phyloP scores from a whole-genome alignment of 1,140 invertebrate genomes.

The Ceratoteleas bidentatus region DNA sequence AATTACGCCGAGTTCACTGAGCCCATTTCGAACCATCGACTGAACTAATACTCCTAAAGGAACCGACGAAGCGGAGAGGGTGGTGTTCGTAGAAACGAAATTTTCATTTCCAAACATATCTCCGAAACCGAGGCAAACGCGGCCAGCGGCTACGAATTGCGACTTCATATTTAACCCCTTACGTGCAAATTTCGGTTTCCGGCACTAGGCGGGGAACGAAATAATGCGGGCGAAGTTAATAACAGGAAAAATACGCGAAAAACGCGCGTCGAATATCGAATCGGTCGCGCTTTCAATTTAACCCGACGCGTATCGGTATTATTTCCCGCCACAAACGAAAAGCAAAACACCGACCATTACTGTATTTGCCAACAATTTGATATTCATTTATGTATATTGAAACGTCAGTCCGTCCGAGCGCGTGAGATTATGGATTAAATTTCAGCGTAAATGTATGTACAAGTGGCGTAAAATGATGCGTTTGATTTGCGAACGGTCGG shows the following conservation, averaged over 20 bases:
- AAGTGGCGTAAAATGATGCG: slow-evolving; percentile 33
- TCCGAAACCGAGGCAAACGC: too few species aligned
- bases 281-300: background rate
- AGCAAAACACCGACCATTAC: slow-evolving; percentile 11
- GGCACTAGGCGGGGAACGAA: too few species aligned
- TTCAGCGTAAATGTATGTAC: slow-evolving; percentile 33
- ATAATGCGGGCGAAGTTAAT: background rate
- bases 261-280: background rate
- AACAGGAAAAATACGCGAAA: slow-evolving; percentile 1
- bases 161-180: too few species aligned
- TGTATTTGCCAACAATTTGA: slow-evolving; percentile 23
- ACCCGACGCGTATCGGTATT: background rate
- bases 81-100: too few species aligned
- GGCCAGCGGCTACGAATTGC: too few species aligned
- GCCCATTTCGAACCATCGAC: too few species aligned
- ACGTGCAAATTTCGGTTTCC: too few species aligned
- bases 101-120: too few species aligned
- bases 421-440: slow-evolving; percentile 35
- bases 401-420: slow-evolving; percentile 10
- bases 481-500: slow-evolving; percentile 39
- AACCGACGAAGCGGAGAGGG: too few species aligned
- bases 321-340: background rate
- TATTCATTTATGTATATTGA: slow-evolving; percentile 50
- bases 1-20: background rate
- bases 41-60: too few species aligned